Evolutionary conservation across 2,113 vertebrate genomes (phyloP).

Genomic region (Phaethornis superciliosus): DNA sequence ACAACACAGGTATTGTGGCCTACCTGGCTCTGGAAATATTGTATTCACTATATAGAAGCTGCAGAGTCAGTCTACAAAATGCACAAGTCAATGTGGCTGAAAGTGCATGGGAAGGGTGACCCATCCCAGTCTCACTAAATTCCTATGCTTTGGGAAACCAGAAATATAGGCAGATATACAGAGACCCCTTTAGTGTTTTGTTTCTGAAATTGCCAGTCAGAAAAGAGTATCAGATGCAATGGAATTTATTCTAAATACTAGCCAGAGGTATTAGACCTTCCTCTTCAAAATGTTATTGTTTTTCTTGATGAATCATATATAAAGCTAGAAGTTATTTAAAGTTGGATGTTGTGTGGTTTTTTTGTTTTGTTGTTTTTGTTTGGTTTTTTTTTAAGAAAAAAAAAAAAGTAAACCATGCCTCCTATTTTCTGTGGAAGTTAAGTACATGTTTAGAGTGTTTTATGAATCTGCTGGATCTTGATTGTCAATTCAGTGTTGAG

Average conservation of each 20-base stretch:
- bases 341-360: too few relatives aligned
- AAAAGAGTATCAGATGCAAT: background rate
- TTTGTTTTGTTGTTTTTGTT: too few relatives aligned
- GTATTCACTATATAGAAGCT: background rate
- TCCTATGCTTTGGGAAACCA: background rate
- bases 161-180: background rate
- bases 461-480: background rate
- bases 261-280: rapidly evolving
- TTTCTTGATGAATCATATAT: background rate
- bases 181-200: background rate
- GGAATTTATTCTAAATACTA: background rate
- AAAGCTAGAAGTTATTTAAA: background rate
- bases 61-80: background rate
- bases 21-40: background rate
- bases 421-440: background rate
- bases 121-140: background rate
- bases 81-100: background rate
- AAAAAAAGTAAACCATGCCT: rapidly evolving
- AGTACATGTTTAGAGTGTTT: background rate
- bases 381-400: background rate
- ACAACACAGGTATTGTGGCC: background rate
- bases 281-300: background rate
- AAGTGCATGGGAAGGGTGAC: background rate
- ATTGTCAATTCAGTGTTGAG: background rate
- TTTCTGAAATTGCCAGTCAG: background rate